Base-by-base conservation (phyloP, 2,113 vertebrate species). In the Podarcis raffonei region DNA sequence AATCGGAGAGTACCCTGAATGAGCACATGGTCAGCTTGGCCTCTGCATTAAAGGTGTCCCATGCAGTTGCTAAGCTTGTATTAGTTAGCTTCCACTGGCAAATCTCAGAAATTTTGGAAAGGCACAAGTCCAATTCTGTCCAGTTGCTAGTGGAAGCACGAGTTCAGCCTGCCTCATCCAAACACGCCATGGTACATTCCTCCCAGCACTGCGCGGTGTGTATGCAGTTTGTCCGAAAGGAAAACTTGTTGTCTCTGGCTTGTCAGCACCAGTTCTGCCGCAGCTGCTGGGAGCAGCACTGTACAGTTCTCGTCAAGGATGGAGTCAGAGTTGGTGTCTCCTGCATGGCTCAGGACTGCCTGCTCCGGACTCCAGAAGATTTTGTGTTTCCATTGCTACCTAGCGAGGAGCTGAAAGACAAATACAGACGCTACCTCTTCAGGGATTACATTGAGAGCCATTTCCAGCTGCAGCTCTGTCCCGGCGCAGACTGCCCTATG, bases 391-490 rank as follows among this genome's bases (percentile, higher is more conserved):
- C 98, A 2, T 96, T 99, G 96, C 97, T 99, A 96, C 97, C 98
- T 93, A 98, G 96, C 74, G 99, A 99, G 95, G 99, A 99, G 95
- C 96, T 99, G 91, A 98, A 98, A 97, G 99, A 99, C 93, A 99
- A 98, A 98, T 99, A 99, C 95, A 98, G 98, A 97, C 98, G 98
- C 98, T 99, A 99, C 98, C 99, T 99, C 98, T 99, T 99, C 98
- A 99, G 99, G 97, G 99, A 99, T 95, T 99, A 99, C 62, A 98
- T 99, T 65, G 99, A 99, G 99, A 99, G 98, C 98, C 99, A 99
- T 96, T 99, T 98, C 94, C 99, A 99, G 96, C 97, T 99, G 95
- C 99, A 99, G 97, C 97, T 99, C 92, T 99, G 99, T 97, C 99
- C 99, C 66, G 99, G 99, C 88, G 98, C 99, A 91, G 99, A 99